Evolutionary conservation across 2,888 invertebrate species (phyloP), one percentile per base, ranked within the genome.

Genomic region (Lasioglossum leucozonium): DNA sequence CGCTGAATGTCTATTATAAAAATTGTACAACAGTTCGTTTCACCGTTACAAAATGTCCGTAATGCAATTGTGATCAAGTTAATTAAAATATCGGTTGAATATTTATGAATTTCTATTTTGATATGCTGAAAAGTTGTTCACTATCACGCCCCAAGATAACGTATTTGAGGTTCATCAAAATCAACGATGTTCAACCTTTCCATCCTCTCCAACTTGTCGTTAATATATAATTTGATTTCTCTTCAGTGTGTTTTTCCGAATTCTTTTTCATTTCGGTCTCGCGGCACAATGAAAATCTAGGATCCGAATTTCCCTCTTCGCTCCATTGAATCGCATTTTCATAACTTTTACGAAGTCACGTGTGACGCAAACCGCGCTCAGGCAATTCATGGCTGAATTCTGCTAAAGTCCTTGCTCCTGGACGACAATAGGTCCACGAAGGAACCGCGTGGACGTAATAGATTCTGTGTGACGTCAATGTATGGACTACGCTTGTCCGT

Each of bases 311-410:
- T 69, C 58, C 16, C 44, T 37, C 10, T 67, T 22, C 42, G 51
- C n/a, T 34, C 34, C 76, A 69, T 77, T 42, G 42, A 77, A 71
- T 77, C 74, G 44, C 69, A 67, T 77, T 77, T 79, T 76, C 76
- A 76, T 83, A 71, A 82, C 71, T 73, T 67, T 73, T 62, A 71
- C 74, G 74, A 69, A 73, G 80, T 65, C 65, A 76, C 72, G 75
- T 40, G 30, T 73, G 44, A 44, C 26, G 72, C 65, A 34, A 76
- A 34, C 44, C 26, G 65, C 18, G 58, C 26, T 58, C 30, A 30
- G 16, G 22, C 34, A 55, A 58, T 51, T 26, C 37, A 58, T 26
- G 40, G 58, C 42, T 58, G 51, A 40, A 74, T 37, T 67, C 47
- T 37, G 30, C 67, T 40, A 47, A 51, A 37, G 18, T 40, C 42